Conservation (phyloP, 2,888 invertebrate species). For the Drosophila planitibia region DNA sequence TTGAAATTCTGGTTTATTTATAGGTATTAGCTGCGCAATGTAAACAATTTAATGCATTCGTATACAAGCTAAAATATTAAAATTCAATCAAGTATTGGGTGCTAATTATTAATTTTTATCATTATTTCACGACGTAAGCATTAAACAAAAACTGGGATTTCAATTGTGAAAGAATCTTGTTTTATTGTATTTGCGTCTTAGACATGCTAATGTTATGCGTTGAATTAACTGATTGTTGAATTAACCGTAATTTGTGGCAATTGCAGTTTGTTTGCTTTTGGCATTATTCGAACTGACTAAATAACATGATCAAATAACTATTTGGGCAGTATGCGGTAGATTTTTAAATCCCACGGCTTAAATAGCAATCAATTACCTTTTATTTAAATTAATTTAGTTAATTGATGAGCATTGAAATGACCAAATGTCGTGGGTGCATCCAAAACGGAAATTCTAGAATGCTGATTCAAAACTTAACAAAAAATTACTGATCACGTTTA, state of each 20-base stretch:
- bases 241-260: conserved; percentile 48
- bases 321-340: conserved; percentile 42
- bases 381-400: conserved; percentile 71
- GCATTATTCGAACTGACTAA: conserved; percentile 41
- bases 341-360: conserved; percentile 64
- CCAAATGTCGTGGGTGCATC: conserved; percentile 54
- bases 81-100: conserved; percentile 28
- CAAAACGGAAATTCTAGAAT: conserved; percentile 63
- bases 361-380: conserved; percentile 56
- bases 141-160: conserved; percentile 27
- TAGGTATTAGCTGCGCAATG: conserved; percentile 5
- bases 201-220: conserved; percentile 50
- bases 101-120: conserved; percentile 49
- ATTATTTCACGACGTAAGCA: conserved; percentile 29
- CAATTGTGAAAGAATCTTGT: conserved; percentile 36
- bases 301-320: conserved; percentile 56
- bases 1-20: conserved; percentile 13
- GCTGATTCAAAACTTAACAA: conserved; percentile 46
- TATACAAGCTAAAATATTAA: conserved; percentile 11
- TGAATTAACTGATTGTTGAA: conserved; percentile 39
- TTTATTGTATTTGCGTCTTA: conserved; percentile 17
- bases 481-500: conserved; percentile 35
- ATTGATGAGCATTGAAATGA: conserved; percentile 46
- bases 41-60: conserved; percentile 8
- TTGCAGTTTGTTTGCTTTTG: conserved; percentile 51